These are phyloP conservation scores for Triplophysa bombifrons DNA, from an alignment of 2,797 vertebrate genomes.

Conservation along the genomic window DNA sequence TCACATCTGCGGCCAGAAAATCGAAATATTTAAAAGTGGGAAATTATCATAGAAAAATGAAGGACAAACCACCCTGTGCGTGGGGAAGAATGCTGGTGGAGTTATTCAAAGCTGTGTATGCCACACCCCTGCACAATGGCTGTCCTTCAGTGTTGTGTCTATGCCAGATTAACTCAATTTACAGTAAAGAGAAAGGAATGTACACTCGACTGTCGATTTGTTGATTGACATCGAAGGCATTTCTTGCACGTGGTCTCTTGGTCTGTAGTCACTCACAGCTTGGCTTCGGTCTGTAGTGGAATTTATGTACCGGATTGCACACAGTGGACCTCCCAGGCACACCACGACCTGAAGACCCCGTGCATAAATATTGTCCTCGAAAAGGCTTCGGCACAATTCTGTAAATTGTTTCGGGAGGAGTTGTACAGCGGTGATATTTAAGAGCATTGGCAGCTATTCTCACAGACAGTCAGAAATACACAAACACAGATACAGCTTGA, in stretches of 20 bases:
- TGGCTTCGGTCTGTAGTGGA: slow-evolving; percentile 7
- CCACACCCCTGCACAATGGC: slow-evolving; percentile 31
- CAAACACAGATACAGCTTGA: slow-evolving; percentile 3
- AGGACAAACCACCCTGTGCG: neutral
- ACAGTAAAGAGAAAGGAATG: slow-evolving; percentile 7
- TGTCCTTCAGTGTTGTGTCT: slow-evolving; percentile 1
- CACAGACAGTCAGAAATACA: neutral
- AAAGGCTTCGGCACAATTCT: neutral
- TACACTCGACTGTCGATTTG: neutral
- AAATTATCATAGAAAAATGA: neutral
- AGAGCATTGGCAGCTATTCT: neutral
- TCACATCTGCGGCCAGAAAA: neutral
- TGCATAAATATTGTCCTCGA: neutral
- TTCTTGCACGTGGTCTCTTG: too few relatives aligned
- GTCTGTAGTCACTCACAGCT: slow-evolving; percentile 2
- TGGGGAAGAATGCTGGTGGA: neutral
- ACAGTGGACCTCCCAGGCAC: slow-evolving; percentile 25
- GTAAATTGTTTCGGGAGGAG: slow-evolving; percentile 3
- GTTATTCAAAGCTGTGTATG: neutral
- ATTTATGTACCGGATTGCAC: neutral
- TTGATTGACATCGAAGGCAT: neutral
- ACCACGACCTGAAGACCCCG: slow-evolving; percentile 1
- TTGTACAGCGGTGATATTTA: slow-evolving; percentile 3
- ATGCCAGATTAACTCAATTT: neutral
- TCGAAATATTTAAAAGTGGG: neutral